Percentiles rank a stretch among this genome's conserved stretches.
Conservation (phyloP, 2,888 invertebrate species). For the Archips xylosteana region DNA sequence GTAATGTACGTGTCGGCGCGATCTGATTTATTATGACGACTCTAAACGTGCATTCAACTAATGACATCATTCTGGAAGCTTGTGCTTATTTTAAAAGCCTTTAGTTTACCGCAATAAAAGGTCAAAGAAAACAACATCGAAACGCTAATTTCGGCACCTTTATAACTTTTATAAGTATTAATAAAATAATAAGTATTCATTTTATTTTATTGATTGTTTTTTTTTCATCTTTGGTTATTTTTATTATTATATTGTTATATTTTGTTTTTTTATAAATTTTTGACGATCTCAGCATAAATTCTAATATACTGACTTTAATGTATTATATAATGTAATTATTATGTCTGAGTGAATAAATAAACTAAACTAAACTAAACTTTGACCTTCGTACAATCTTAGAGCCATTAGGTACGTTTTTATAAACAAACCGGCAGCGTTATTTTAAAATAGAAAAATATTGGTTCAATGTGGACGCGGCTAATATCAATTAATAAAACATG, state of each 20-base stretch:
- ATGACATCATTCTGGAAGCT: conserved; percentile 27
- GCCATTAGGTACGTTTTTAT: conserved; percentile 35
- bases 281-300: too few relatives aligned
- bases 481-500: conserved; percentile 27
- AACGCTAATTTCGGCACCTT: conserved; percentile 24
- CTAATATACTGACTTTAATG: too few relatives aligned
- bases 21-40: conserved; percentile 20
- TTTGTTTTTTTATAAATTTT: too few relatives aligned
- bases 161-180: conserved; percentile 8
- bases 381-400: conserved; percentile 33
- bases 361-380: too few relatives aligned
- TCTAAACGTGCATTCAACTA: conserved; percentile 20
- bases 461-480: conserved; percentile 6
- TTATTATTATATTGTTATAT: too few relatives aligned
- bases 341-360: too few relatives aligned
- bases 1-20: not conserved
- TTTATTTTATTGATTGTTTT: too few relatives aligned
- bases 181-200: conserved; percentile 27
- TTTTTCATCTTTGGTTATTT: too few relatives aligned
- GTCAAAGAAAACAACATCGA: conserved; percentile 13
- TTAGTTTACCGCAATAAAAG: not conserved
- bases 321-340: too few relatives aligned
- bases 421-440: conserved; percentile 32
- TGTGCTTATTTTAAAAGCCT: not conserved
- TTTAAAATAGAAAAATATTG: conserved; percentile 34